Base-by-base conservation (phyloP, 2,888 invertebrate genomes). In the Lithophane ornitopus region DNA sequence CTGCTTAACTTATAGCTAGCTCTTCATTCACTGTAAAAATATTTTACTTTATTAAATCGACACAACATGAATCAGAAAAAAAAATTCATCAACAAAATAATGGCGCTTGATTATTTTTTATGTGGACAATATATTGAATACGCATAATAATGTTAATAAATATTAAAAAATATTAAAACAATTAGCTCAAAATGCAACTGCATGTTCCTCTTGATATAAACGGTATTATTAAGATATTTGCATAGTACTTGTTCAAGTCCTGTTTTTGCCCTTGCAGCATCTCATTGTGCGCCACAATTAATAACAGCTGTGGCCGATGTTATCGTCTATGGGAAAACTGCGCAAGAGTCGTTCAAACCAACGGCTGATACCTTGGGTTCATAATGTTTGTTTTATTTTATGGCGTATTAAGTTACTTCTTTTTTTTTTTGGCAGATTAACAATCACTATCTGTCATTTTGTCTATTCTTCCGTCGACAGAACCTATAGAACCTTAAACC, bases 271-370 rank as follows among this genome's bases (percentile, higher is more conserved):
- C 89, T 90, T 90, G 89, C 80, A 74, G 82, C 84, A 80, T 87
- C 89, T 87, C 87, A 92, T 91, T 92, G 92, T 91, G 87, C 79
- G 80, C 74, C 81, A 85, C 88, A 89, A 90, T 90, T 91, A 90
- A 89, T 90, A 88, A 85, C 87, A 86, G 84, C 86, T 82, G 87
- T 88, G 85, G 74, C 81, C 74, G 92, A 90, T 92, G 76, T 85
- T 92, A 92, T 93, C 93, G 28, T 69, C 74, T 88, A 87, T 93
- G 93, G 89, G 93, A 93, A 92, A 87, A 86, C 79, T 81, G 78
- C 76, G 84, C 85, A 81, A 86, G 76, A 86, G 75, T 81, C 72
- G 81, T 87, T 85, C 73, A 69, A 71, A 74, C 54, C 65, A 74
- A 81, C 77, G 14, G 82, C 75, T 76, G 76, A 76, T 80, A 84